These are phyloP conservation scores for Poeciliopsis paucimaculata DNA, from an alignment of 2,797 vertebrate genomes.

Conservation along the genomic window DNA sequence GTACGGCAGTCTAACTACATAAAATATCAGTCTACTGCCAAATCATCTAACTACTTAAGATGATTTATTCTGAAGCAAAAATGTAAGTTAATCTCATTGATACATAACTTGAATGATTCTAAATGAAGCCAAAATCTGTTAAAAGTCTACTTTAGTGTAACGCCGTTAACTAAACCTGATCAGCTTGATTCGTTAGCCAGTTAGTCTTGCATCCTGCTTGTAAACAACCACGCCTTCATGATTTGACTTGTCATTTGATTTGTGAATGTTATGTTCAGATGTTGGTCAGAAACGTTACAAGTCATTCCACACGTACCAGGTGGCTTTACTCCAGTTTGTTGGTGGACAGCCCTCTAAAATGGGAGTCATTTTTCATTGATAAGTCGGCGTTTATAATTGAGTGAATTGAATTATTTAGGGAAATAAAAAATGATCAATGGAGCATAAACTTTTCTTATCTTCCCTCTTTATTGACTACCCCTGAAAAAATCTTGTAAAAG, in stretches of 20 bases:
- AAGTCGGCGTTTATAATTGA: slow-evolving; percentile 15
- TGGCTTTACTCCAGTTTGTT: slow-evolving; percentile 37
- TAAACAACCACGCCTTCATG: slow-evolving; percentile 45
- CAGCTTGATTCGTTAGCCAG: not conserved
- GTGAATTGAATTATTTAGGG: slow-evolving; percentile 1
- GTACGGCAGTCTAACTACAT: not conserved
- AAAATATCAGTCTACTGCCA: not conserved
- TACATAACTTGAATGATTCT: not conserved
- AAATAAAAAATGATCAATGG: not conserved
- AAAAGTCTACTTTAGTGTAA: not conserved
- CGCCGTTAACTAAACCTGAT: not conserved
- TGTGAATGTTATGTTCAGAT: slow-evolving; percentile 21
- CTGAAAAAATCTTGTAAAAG: not conserved
- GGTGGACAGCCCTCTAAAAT: slow-evolving; percentile 16
- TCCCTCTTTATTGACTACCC: not conserved
- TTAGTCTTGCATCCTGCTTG: slow-evolving; percentile 16
- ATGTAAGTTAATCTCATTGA: not conserved
- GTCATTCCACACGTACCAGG: slow-evolving; percentile 15
- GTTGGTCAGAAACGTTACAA: slow-evolving; percentile 31
- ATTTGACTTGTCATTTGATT: slow-evolving; percentile 46
- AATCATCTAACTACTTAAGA: not conserved
- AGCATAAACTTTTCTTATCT: not conserved
- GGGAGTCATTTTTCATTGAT: slow-evolving; percentile 9
- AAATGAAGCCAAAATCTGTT: not conserved
- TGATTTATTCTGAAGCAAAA: not conserved